Percentiles rank a stretch among this genome's conserved stretches.
phyloP scores from a whole-genome alignment of 2,888 invertebrate genomes.

The Lycocerus yunnanus region DNA sequence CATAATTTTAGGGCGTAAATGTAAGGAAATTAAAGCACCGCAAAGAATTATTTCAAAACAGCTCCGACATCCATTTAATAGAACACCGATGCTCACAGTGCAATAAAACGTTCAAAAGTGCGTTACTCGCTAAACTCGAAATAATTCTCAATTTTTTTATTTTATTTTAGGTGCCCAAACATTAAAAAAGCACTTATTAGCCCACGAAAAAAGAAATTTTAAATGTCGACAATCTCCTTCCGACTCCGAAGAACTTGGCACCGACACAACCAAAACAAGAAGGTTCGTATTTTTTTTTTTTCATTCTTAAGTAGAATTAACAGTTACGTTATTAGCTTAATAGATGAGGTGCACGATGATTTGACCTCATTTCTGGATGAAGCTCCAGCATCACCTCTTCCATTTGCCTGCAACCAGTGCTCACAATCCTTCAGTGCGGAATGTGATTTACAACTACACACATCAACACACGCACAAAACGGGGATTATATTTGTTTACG shows the following conservation, averaged over 20 bases:
- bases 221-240: background rate
- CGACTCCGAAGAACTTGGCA: background rate
- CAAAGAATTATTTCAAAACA: slow-evolving; percentile 4
- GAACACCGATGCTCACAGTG: background rate
- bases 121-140: background rate
- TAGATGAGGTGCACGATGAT: slow-evolving; percentile 30
- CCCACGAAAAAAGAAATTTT: background rate
- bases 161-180: slow-evolving; percentile 7
- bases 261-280: background rate
- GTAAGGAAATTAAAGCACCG: background rate
- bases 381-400: slow-evolving; percentile 42
- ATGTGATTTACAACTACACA: slow-evolving; percentile 59
- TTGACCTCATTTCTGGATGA: slow-evolving; percentile 42
- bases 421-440: slow-evolving; percentile 56
- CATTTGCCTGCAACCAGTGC: slow-evolving; percentile 55
- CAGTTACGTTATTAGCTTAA: background rate
- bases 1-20: background rate
- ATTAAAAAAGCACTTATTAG: slow-evolving; percentile 7
- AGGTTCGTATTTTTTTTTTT: background rate
- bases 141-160: background rate
- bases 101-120: background rate
- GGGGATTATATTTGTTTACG: slow-evolving; percentile 55
- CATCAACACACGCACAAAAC: slow-evolving; percentile 54
- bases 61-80: background rate
- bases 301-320: background rate